Conservation (phyloP, 2,113 vertebrate species). For the Limanda limanda region DNA sequence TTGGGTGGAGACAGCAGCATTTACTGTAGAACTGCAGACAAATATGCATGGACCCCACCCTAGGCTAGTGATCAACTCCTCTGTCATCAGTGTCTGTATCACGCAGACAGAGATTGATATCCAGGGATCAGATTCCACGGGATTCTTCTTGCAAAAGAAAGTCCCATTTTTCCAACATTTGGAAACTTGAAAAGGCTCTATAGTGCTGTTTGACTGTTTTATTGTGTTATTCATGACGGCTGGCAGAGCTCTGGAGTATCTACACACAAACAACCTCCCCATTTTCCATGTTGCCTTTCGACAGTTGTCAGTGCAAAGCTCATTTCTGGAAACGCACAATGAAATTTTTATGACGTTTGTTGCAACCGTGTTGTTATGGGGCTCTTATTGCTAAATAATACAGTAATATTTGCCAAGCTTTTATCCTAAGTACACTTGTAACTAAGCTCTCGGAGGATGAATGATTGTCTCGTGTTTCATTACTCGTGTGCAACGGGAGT, state of each 20-base stretch:
- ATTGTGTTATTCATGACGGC: slow-evolving; percentile 65
- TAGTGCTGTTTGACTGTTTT: slow-evolving; percentile 47
- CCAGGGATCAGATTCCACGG: slow-evolving; percentile 69
- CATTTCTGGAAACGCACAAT: slow-evolving; percentile 50
- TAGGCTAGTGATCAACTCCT: slow-evolving; percentile 75
- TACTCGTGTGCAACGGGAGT: slow-evolving; percentile 40
- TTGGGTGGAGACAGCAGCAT: slow-evolving; percentile 81
- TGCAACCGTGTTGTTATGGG: slow-evolving; percentile 26
- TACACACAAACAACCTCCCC: slow-evolving; percentile 50
- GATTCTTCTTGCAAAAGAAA: slow-evolving; percentile 68
- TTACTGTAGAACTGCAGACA: slow-evolving; percentile 82
- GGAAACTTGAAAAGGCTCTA: slow-evolving; percentile 52
- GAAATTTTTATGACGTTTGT: slow-evolving; percentile 49
- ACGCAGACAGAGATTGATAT: slow-evolving; percentile 78
- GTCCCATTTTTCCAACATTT: slow-evolving; percentile 71
- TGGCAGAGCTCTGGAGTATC: slow-evolving; percentile 42
- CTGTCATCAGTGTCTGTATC: slow-evolving; percentile 81
- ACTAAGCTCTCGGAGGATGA: slow-evolving; percentile 46
- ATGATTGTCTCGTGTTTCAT: slow-evolving; percentile 32
- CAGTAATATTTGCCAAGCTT: slow-evolving; percentile 39
- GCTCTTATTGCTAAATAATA: slow-evolving; percentile 48
- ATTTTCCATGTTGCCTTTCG: slow-evolving; percentile 49
- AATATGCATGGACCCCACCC: slow-evolving; percentile 79
- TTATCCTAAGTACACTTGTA: slow-evolving; percentile 29
- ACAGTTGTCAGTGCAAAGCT: slow-evolving; percentile 45